phyloP scores from a whole-genome alignment of 2,888 invertebrate species.

The Frankliniella intonsa region DNA sequence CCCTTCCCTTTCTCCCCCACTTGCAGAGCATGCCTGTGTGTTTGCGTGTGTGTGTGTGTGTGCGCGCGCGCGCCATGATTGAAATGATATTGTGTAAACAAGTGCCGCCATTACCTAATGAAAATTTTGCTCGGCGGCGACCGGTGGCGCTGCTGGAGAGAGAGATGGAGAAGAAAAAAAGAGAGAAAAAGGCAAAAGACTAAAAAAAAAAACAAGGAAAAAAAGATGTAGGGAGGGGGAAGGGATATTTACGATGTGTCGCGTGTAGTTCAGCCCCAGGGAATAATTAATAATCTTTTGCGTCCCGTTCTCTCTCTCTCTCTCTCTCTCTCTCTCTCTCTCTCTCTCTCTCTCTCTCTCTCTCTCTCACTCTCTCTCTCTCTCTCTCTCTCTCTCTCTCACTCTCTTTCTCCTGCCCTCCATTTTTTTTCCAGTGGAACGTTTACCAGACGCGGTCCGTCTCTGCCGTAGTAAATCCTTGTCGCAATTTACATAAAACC shows the following conservation, averaged over 20 bases:
- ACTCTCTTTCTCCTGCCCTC: not conserved
- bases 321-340: not conserved
- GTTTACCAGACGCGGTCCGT: conserved; percentile 18
- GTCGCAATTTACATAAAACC: conserved; percentile 25
- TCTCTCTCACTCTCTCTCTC: not conserved
- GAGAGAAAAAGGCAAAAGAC: too few species aligned
- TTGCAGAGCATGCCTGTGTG: not conserved
- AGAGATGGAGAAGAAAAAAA: too few species aligned
- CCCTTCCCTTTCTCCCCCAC: not conserved
- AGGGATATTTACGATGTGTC: conserved; percentile 19
- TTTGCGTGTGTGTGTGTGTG: not conserved
- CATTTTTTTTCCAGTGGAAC: not conserved
- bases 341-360: not conserved
- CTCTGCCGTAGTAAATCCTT: conserved; percentile 19
- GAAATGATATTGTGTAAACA: conserved; percentile 27
- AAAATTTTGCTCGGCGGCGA: not conserved
- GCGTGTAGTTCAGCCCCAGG: conserved; percentile 9
- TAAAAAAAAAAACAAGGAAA: too few species aligned
- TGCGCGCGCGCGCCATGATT: not conserved
- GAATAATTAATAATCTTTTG: conserved; percentile 26
- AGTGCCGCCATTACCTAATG: conserved; percentile 22
- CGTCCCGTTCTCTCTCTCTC: not conserved
- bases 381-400: not conserved
- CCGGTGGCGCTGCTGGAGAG: too few species aligned
- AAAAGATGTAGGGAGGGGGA: not conserved